A percentile compares a stretch with the other conserved stretches of the same genome.
phyloP scores from a whole-genome alignment of 1,140 invertebrate species.

The Hyles vespertilio region DNA sequence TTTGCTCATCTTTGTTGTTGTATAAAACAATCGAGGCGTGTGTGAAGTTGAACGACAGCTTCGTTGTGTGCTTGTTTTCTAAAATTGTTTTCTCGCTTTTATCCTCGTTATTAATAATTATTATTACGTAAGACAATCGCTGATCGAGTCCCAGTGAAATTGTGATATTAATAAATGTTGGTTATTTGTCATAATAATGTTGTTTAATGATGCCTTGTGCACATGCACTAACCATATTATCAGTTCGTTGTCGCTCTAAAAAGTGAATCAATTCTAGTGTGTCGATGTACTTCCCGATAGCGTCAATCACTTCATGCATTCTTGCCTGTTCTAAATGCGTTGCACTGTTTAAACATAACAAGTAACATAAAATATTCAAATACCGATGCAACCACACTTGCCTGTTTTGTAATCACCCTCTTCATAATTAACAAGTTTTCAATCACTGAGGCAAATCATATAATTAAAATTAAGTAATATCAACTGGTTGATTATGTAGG shows the following conservation, averaged over 20 bases:
- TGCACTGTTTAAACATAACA: too few species aligned
- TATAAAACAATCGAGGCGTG: slow-evolving; percentile 10
- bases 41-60: slow-evolving; percentile 28
- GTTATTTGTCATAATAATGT: slow-evolving; percentile 20
- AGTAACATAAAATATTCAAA: too few species aligned
- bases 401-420: neutral
- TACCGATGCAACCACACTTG: neutral
- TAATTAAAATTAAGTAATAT: neutral
- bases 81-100: slow-evolving; percentile 36
- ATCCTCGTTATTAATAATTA: slow-evolving; percentile 37
- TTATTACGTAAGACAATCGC: slow-evolving; percentile 39
- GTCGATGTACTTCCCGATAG: too few species aligned
- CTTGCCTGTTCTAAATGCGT: too few species aligned
- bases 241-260: too few species aligned
- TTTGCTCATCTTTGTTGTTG: neutral
- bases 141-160: slow-evolving; percentile 61
- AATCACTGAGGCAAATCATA: slow-evolving; percentile 1
- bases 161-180: slow-evolving; percentile 74
- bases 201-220: too few species aligned
- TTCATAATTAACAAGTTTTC: neutral
- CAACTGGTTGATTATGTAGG: neutral
- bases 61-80: slow-evolving; percentile 31
- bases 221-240: too few species aligned
- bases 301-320: too few species aligned
- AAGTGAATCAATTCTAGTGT: too few species aligned